Percentiles rank a stretch among this genome's conserved stretches.
phyloP scores from a whole-genome alignment of 2,113 vertebrate species.

The Neogobius melanostomus region DNA sequence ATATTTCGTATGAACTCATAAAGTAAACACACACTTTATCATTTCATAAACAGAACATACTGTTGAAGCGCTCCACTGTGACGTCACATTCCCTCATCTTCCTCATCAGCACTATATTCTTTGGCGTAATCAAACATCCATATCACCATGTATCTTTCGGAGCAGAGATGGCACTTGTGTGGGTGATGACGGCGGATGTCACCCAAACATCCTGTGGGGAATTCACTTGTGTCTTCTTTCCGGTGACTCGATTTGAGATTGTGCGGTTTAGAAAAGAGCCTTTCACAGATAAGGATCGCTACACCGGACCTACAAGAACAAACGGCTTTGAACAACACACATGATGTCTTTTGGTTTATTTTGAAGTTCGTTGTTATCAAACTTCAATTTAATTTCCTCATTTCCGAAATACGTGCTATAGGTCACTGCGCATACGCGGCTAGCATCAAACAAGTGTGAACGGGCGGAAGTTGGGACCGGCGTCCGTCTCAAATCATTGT shows the following conservation, averaged over 20 bases:
- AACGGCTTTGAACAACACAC: neutral
- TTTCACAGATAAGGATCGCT: neutral
- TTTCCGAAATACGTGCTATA: no score
- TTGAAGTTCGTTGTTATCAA: neutral
- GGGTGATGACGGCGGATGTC: neutral
- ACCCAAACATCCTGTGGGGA: constrained; percentile 12
- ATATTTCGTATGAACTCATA: no score
- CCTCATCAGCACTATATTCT: no score
- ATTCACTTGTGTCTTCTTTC: neutral
- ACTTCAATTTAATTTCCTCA: no score
- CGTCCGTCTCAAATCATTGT: no score
- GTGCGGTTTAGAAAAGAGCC: neutral
- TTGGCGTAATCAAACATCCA: neutral
- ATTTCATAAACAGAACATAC: no score
- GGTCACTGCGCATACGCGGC: no score
- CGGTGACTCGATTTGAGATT: neutral
- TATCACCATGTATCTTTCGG: neutral
- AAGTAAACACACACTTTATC: no score
- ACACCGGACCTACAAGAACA: neutral
- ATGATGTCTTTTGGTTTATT: neutral
- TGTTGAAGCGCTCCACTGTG: no score
- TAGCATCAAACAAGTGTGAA: no score
- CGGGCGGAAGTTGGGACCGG: no score
- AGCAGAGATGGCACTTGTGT: neutral
- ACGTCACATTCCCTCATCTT: no score